Base-by-base conservation (phyloP, 2,113 vertebrate genomes). In the Brachyhypopomus gauderio region DNA sequence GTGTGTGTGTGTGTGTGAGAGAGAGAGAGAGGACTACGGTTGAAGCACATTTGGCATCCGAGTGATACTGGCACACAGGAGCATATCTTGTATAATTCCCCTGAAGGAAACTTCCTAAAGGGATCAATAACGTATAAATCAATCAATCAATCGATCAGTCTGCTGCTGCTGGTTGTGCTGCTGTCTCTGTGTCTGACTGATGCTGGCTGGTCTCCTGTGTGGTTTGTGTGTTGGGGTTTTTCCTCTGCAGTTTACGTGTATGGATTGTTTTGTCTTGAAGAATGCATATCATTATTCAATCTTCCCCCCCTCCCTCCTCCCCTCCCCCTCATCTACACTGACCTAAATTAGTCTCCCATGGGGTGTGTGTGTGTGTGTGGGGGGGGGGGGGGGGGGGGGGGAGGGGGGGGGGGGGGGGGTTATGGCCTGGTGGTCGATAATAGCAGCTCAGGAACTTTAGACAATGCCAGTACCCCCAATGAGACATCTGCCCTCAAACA, bases 261-360 rank as follows among this genome's bases (percentile, higher is more conserved):
- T 34, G 19, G 62, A 55, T 55, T 69, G 60, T 81, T 74, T 75
- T 55, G 59, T 59, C 8, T 6, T 79, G 77, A 70, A 62, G 56
- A 36, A 62, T 62, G 77, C 25, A 72, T 71, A 30, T 60, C 23
- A 58, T 77, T 56, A 76, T 27, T 60, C 59, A 27, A 38, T 30
- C 36, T 16, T 1, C 27, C 30, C 14, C 19, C 16, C 16, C 48
- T 67, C 55, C 36, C n/a, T n/a, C n/a, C n/a, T n/a, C n/a, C n/a
- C n/a, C n/a, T 36, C 36, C 71, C 63, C n/a, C 75, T 85, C 76
- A 87, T 86, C 89, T 64, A 48, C 55, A 86, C 88, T 91, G 90
- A 92, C 91, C 91, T 89, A 92, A 93, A 92, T 93, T 92, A 92
- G 90, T 91, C 89, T 85, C 86, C 90, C 78, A 67, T 69, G 56